Base-by-base conservation (phyloP, 2,888 invertebrate species). In the Drosophila engyochracea region DNA sequence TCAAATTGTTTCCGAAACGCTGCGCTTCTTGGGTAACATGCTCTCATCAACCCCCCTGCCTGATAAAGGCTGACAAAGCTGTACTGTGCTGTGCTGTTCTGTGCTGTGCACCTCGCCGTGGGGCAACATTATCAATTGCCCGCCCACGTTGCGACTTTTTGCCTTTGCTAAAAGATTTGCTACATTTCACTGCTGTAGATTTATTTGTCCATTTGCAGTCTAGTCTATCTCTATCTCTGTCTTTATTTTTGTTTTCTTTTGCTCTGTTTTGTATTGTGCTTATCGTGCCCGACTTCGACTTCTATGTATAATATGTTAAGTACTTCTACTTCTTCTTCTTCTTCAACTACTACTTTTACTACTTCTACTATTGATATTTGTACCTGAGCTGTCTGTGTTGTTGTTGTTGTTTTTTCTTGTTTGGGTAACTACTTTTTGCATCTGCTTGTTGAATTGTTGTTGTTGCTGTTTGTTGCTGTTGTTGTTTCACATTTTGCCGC, bases 1-100 rank as follows among this genome's bases (percentile, higher is more conserved):
- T 88, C 79, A 81, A 88, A 88, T 88, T 91, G 88, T 88, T 88
- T 88, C 87, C 88, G 88, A 91, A 87, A 91, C 88, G 83, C 76
- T 87, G 76, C 74, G 72, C 75, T 39, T 57, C 25, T 57, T 57
- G 28, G 7, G 12, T 19, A 19, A 25, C 75, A 70, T 69, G 63
- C 47, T 10, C 37, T 55, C 25, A 22, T n/a, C n/a, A 14, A 58
- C 28, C 67, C 60, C 31, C 31, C 31, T 12, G 16, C 39, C 16
- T 14, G 16, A 12, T 28, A 57, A 30, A 28, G 28, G 28, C 55
- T 25, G 54, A 54, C 54, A 54, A 25, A 49, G 63, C 69, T 58
- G 75, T 22, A 4, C n/a, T 44, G 6, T 28, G 28, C 28, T 30
- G 0, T 30, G 62, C 69, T 60, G 75, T 22, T 0, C 70, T 58